These are phyloP conservation scores for Stylophora pistillata DNA, from an alignment of 64 coral and sea anemone species.

Conservation along the genomic window DNA sequence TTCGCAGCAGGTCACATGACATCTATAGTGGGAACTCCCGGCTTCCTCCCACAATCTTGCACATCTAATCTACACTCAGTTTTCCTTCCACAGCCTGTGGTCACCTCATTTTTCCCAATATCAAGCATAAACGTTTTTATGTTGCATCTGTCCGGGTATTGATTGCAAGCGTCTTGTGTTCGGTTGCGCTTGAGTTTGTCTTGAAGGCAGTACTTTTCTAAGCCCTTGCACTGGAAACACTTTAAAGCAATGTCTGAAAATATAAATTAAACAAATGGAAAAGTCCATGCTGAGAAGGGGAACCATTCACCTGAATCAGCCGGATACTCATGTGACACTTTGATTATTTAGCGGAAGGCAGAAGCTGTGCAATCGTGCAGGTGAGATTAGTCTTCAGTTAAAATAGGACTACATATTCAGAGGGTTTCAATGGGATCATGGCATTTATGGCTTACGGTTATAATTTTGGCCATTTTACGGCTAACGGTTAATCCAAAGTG, in stretches of 20 bases:
- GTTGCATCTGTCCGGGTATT: background rate
- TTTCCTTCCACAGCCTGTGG: background rate
- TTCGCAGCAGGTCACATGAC: slow-evolving; percentile 8
- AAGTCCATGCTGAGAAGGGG: no score
- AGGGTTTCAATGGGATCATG: no score
- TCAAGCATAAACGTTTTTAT: background rate
- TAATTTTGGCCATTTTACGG: no score
- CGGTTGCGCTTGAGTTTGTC: background rate
- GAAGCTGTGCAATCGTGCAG: no score
- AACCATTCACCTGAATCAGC: background rate
- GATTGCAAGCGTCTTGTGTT: background rate
- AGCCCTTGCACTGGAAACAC: slow-evolving; percentile 4
- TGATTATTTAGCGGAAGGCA: no score
- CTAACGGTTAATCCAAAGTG: no score
- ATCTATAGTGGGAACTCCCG: background rate
- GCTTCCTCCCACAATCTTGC: background rate
- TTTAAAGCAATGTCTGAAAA: background rate
- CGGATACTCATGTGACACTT: background rate
- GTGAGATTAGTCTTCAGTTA: no score
- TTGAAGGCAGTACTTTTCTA: background rate
- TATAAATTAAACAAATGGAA: background rate
- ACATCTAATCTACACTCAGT: background rate
- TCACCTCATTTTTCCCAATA: background rate
- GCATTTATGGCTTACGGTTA: no score
- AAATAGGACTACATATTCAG: no score